Evolutionary conservation across 2,797 vertebrate genomes (phyloP).

Genomic region (Falco cherrug): DNA sequence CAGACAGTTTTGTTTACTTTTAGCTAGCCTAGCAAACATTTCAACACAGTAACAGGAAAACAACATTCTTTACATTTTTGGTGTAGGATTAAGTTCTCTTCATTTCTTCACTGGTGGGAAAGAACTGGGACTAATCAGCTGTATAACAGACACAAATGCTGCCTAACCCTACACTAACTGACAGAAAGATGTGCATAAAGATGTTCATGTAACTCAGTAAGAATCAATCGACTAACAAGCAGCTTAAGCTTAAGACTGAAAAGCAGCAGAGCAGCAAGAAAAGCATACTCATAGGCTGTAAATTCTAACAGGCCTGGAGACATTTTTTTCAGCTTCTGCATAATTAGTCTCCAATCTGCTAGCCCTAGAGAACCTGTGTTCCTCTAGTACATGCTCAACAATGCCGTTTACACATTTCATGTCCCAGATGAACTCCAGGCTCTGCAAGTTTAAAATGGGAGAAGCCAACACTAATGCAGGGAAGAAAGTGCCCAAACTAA

Average conservation of each 20-base stretch:
- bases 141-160: not conserved
- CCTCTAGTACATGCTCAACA: not conserved
- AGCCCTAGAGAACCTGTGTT: not conserved
- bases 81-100: not conserved
- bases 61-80: not conserved
- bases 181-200: not conserved
- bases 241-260: not conserved
- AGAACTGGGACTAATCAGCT: not conserved
- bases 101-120: not conserved
- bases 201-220: not conserved
- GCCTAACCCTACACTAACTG: not conserved
- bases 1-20: not conserved
- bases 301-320: not conserved
- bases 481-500: not conserved
- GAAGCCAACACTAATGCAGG: not conserved
- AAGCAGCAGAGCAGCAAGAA: not conserved
- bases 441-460: not conserved
- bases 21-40: not conserved
- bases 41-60: not conserved
- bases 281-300: not conserved
- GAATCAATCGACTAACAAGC: not conserved
- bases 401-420: not conserved
- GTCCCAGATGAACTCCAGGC: not conserved
- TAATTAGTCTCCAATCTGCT: not conserved
- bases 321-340: not conserved